A percentile compares a stretch with the other conserved stretches of the same genome.
Conservation (phyloP, 2,113 vertebrate genomes). For the Oncorhynchus tshawytscha region DNA sequence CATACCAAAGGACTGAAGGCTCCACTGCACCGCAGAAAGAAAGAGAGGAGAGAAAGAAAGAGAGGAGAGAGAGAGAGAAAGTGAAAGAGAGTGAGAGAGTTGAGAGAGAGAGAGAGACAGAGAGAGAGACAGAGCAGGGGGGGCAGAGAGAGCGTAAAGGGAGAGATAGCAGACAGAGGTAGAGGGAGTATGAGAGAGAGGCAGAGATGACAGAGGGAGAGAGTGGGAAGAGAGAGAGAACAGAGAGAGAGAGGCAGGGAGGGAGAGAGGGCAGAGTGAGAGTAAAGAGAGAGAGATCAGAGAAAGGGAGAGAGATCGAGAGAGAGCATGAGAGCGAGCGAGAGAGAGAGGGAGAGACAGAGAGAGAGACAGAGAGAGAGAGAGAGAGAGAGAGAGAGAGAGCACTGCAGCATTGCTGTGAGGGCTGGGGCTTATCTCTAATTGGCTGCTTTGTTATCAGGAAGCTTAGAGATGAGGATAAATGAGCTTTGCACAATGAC, state of each 20-base stretch:
- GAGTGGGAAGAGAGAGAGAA: conserved; percentile 29
- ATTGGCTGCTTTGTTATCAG: conserved; percentile 76
- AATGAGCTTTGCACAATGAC: conserved; percentile 72
- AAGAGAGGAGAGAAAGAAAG: background rate
- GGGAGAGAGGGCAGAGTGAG: conserved; percentile 14
- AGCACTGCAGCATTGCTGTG: conserved; percentile 59
- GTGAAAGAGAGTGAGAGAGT: conserved; percentile 14
- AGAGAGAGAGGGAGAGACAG: background rate
- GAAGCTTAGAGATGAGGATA: conserved; percentile 69
- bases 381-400: conserved; percentile 4
- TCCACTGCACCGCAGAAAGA: conserved; percentile 42
- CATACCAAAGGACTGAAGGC: conserved; percentile 54
- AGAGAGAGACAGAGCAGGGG: conserved; percentile 4
- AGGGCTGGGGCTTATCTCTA: conserved; percentile 73
- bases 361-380: background rate
- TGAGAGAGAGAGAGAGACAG: conserved; percentile 1
- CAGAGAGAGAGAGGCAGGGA: conserved; percentile 24
- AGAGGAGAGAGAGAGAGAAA: background rate
- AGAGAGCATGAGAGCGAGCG: no score
- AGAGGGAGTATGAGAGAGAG: background rate
- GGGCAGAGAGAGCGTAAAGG: conserved; percentile 18
- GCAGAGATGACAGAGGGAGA: conserved; percentile 10
- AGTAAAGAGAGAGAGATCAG: no score
- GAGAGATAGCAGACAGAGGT: conserved; percentile 10
- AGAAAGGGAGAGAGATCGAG: no score